Conservation (phyloP, 2,113 vertebrate species). For the Daphoenositta chrysoptera region DNA sequence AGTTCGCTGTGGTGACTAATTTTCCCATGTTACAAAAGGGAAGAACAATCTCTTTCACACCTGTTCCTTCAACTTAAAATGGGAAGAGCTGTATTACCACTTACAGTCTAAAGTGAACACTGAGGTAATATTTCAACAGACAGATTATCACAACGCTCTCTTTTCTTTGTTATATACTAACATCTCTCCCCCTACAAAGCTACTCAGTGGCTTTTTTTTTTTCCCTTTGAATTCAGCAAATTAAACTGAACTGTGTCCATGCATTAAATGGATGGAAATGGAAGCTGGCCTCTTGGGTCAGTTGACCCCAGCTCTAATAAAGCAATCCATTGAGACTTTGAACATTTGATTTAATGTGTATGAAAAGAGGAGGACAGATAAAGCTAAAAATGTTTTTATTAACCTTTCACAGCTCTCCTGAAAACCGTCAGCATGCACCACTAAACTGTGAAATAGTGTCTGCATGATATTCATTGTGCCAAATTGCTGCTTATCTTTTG, state of each 20-base stretch:
- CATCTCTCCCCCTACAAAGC: background rate
- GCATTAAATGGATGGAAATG: constrained; percentile 73
- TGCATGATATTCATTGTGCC: constrained; percentile 68
- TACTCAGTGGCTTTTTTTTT: constrained; percentile 10
- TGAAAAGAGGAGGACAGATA: constrained; percentile 67
- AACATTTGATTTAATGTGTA: constrained; percentile 78
- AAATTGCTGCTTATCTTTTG: constrained; percentile 53
- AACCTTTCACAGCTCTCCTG: constrained; percentile 78
- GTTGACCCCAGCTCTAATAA: constrained; percentile 71
- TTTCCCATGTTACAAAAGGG: background rate
- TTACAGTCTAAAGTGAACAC: background rate
- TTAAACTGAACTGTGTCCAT: constrained; percentile 71
- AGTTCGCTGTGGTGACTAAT: background rate
- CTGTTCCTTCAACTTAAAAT: background rate
- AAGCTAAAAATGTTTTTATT: constrained; percentile 82
- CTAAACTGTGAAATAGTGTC: constrained; percentile 87
- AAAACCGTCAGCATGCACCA: constrained; percentile 75
- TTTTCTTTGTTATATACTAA: constrained; percentile 32
- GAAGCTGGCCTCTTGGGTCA: constrained; percentile 65
- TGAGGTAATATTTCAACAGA: constrained; percentile 11
- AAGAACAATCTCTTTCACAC: background rate
- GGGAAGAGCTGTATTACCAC: background rate
- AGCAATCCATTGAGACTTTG: constrained; percentile 69
- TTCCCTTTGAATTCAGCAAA: constrained; percentile 65
- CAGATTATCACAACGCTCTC: background rate